Conservation (phyloP, 2,113 vertebrate species). For the Geococcyx californianus region DNA sequence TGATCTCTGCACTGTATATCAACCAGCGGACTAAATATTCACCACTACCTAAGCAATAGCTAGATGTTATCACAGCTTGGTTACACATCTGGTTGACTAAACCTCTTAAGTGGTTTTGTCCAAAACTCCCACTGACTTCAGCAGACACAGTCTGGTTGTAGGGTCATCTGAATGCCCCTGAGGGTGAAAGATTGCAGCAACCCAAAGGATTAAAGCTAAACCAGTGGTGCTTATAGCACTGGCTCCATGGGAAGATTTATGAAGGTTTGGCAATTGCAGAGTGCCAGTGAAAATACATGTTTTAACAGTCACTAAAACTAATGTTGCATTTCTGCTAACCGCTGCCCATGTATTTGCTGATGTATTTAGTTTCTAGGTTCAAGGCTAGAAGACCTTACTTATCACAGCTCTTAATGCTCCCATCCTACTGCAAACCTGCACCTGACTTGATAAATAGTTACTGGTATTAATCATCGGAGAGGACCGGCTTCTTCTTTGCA, state of each 20-base stretch:
- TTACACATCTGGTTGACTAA: not conserved
- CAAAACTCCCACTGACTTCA: not conserved
- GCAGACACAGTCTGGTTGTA: not conserved
- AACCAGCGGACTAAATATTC: not conserved
- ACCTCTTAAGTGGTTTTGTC: not conserved
- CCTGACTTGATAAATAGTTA: slow-evolving; percentile 42
- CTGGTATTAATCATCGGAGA: slow-evolving; percentile 51
- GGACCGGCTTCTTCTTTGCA: slow-evolving; percentile 8
- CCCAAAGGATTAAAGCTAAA: not conserved
- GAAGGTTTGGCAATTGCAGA: slow-evolving; percentile 4
- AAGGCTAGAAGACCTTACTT: slow-evolving; percentile 56
- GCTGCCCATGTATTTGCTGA: slow-evolving; percentile 19
- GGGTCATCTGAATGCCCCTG: not conserved
- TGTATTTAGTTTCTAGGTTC: slow-evolving; percentile 47
- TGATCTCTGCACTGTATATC: not conserved
- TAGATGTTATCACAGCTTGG: not conserved
- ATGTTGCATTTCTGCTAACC: slow-evolving; percentile 55
- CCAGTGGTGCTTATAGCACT: not conserved
- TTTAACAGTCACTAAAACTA: slow-evolving; percentile 59
- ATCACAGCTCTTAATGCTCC: slow-evolving; percentile 39
- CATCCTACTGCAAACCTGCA: slow-evolving; percentile 10
- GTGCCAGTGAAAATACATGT: slow-evolving; percentile 9
- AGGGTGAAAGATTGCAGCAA: not conserved
- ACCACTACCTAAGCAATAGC: not conserved
- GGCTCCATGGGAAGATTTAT: slow-evolving; percentile 25